These are phyloP conservation scores for Gnathonemus echidnorhynchus DNA, from an alignment of 2,113 vertebrate species.

Conservation along the genomic window DNA sequence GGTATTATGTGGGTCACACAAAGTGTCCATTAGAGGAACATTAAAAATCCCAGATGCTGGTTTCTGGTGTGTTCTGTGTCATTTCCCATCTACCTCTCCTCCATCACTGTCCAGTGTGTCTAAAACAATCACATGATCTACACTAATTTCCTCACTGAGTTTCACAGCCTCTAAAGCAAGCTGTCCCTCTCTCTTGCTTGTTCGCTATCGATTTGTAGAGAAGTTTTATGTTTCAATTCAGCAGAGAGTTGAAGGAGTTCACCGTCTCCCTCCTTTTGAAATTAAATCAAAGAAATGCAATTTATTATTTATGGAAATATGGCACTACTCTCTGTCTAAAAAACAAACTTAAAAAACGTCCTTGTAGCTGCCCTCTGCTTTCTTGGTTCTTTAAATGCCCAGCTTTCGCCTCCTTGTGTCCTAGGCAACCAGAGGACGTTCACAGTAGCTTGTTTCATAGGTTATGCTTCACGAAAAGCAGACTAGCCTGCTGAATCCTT, in stretches of 20 bases:
- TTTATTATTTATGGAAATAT: conserved; percentile 21
- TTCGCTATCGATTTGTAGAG: neutral
- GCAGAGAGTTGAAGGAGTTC: conserved; percentile 4
- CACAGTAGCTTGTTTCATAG: conserved; percentile 5
- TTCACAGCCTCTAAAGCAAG: neutral
- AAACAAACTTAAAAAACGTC: conserved; percentile 17
- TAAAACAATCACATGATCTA: neutral
- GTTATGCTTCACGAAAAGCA: neutral
- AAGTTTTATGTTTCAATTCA: conserved; percentile 14
- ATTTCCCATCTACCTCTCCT: neutral
- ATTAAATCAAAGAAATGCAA: conserved; percentile 20
- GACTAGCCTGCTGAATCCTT: neutral
- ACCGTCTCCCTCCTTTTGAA: conserved; percentile 10
- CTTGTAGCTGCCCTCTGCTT: conserved; percentile 6
- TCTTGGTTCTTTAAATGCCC: neutral
- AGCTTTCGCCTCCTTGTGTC: neutral
- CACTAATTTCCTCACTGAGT: neutral
- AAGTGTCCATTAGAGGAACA: too few species aligned
- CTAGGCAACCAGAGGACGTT: neutral
- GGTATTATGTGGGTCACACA: too few species aligned
- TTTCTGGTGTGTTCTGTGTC: neutral
- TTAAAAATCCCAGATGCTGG: neutral
- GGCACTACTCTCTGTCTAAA: neutral
- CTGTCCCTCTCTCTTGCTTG: neutral
- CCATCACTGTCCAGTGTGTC: neutral